phyloP scores from a whole-genome alignment of 2,888 invertebrate species.

The Andrena bucephala region DNA sequence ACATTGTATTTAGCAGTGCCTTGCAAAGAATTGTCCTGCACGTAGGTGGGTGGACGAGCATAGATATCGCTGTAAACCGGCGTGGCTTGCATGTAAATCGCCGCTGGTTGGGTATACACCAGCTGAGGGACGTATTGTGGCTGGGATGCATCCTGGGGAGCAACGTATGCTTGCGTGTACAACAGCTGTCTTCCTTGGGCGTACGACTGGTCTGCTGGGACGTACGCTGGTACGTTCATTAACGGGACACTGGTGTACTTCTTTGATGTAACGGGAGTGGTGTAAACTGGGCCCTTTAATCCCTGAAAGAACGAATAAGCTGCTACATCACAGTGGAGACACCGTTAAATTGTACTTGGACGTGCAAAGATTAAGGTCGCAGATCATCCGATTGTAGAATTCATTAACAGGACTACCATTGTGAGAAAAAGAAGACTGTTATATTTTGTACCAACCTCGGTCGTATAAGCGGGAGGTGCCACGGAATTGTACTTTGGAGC shows the following conservation, averaged over 20 bases:
- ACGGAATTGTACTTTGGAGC: slow-evolving; percentile 46
- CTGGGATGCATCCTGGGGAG: slow-evolving; percentile 43
- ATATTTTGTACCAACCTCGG: slow-evolving; percentile 45
- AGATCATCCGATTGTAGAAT: background rate
- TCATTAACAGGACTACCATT: background rate
- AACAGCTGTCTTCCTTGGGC: slow-evolving; percentile 70
- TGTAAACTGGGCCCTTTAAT: slow-evolving; percentile 38
- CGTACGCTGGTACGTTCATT: slow-evolving; percentile 47
- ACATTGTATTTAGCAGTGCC: slow-evolving; percentile 63
- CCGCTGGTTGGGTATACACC: slow-evolving; percentile 75
- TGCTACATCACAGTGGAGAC: background rate
- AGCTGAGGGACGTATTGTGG: slow-evolving; percentile 77
- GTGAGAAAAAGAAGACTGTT: too few relatives aligned
- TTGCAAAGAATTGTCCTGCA: slow-evolving; percentile 76
- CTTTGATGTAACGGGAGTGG: slow-evolving; percentile 45
- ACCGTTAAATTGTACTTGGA: background rate
- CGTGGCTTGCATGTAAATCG: slow-evolving; percentile 73
- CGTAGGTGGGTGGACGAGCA: slow-evolving; percentile 71
- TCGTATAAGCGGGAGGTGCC: slow-evolving; percentile 33
- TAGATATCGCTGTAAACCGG: slow-evolving; percentile 74
- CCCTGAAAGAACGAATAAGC: slow-evolving; percentile 41
- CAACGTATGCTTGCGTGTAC: slow-evolving; percentile 62
- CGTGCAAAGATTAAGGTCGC: background rate
- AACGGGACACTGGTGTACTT: slow-evolving; percentile 37
- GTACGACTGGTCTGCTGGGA: slow-evolving; percentile 56